These are phyloP conservation scores for Polymixis flavicincta DNA, from an alignment of 2,888 invertebrate species.

Conservation along the genomic window DNA sequence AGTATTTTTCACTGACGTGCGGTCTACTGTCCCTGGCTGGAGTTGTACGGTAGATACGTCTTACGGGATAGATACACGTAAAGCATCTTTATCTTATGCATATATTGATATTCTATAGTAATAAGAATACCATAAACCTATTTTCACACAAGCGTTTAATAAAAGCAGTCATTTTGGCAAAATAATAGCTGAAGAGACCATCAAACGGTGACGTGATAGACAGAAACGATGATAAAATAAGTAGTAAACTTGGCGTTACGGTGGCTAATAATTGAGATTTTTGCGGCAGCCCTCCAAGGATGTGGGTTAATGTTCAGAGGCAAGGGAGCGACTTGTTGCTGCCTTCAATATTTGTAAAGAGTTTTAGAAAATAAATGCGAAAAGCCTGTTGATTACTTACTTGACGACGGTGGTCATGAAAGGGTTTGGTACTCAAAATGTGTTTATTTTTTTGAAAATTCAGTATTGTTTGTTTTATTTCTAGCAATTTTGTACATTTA, in stretches of 20 bases:
- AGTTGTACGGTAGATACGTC: background rate
- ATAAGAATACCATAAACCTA: background rate
- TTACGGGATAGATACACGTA: background rate
- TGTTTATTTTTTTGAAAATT: background rate
- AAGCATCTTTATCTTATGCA: background rate
- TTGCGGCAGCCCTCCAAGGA: background rate
- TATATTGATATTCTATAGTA: background rate
- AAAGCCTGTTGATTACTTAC: constrained; percentile 13
- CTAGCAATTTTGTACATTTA: background rate
- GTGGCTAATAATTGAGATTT: constrained; percentile 25
- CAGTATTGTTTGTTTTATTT: background rate
- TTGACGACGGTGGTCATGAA: background rate
- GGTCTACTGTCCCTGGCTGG: background rate
- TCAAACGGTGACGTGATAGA: constrained; percentile 14
- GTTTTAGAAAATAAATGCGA: constrained; percentile 7
- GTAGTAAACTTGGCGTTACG: constrained; percentile 23
- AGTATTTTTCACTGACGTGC: background rate
- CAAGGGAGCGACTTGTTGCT: constrained; percentile 38
- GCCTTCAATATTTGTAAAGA: constrained; percentile 5
- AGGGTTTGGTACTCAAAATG: background rate
- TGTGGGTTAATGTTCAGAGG: constrained; percentile 11
- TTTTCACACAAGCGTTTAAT: background rate
- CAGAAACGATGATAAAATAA: constrained; percentile 21
- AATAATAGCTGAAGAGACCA: constrained; percentile 10
- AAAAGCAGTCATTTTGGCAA: constrained; percentile 11